Base-by-base conservation (phyloP, 2,797 vertebrate species). In the Labeo calbasu region DNA sequence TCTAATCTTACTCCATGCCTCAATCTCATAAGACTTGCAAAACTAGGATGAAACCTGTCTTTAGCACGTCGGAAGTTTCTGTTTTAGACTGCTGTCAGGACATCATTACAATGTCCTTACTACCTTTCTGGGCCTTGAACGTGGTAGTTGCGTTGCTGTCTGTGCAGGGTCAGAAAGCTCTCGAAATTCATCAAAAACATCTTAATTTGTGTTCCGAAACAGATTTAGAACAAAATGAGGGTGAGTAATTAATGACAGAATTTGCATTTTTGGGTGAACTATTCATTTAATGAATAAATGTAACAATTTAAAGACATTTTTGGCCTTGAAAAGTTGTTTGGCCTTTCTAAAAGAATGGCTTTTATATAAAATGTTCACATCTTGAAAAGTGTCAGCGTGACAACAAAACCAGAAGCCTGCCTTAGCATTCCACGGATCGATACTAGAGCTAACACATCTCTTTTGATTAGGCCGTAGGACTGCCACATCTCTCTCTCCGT, bases 381-480 rank as follows among this genome's bases (percentile, higher is more conserved):
- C 87, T 91, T 69, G 88, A 88, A 92, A 89, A 90, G 82, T 87
- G 88, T 88, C 91, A 86, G 73, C 19, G 82, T 76, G 87, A 21
- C 75, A 86, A 87, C 75, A 82, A 88, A 83, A 69, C 57, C 78
- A 79, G 79, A 65, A 65, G 80, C 82, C 17, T 78, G 86, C 88
- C 86, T 71, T 85, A 88, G 91, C 87, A 89, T 81, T 57, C 78
- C 43, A 71, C 78, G 21, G 66, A 92, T 94, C 92, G 48, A 93
- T 93, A 87, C 13, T 79, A 79, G 80, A 70, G 81, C 89, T 88
- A 91, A 92, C 92, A 92, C 89, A 86, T 82, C 19, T 77, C 82
- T 78, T 89, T 80, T 91, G 89, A 94, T 93, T 92, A 92, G 91
- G 87, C 84, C 84, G 79, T 87, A 92, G 90, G 77, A 81, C 84